Evolutionary conservation across 2,888 invertebrate species (phyloP), one percentile per base, ranked within the genome.

Genomic region (Nesidiocoris tenuis): DNA sequence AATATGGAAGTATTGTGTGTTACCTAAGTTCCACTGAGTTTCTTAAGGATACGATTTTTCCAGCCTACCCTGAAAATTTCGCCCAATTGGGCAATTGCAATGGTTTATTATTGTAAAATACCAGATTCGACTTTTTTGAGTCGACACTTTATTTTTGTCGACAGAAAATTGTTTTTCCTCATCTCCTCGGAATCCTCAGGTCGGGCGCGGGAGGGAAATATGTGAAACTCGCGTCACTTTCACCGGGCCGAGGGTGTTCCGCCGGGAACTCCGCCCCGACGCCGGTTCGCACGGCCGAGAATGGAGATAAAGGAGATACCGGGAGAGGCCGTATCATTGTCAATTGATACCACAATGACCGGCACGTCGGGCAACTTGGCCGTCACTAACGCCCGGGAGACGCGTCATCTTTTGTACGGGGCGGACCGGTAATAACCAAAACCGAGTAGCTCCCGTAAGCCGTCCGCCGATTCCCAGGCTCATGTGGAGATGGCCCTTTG

Each of bases 271-370:
- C 39, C 39, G 3, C 5, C 39, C 12, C 12, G 39, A 39, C 39
- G 39, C 5, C 12, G 39, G 39, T 39, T 39, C 39, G 39, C 39
- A 39, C 65, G 65, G 19, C 65, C 65, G 12, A 65, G 65, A 65
- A 65, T 65, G 65, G 39, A 65, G 65, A 65, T 17, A 65, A 64
- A 65, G 54, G 17, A 21, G 64, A 23, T 19, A 17, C 1, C 39
- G 65, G 3, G 39, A 39, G 65, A 24, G 55, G 56, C 22, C 67
- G 23, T 55, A 59, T 70, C 70, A 70, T 70, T 70, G 70, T 70
- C 70, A 54, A 70, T 70, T 59, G 57, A 70, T 24, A 56, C 24
- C 56, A 55, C 63, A 70, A 70, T 59, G 70, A 70, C 70, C 70
- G 67, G 59, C 70, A 70, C 70, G 70, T 70, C 68, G 22, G 23